Base-by-base conservation (phyloP, 2,888 invertebrate species). In the Agrotis exclamationis region DNA sequence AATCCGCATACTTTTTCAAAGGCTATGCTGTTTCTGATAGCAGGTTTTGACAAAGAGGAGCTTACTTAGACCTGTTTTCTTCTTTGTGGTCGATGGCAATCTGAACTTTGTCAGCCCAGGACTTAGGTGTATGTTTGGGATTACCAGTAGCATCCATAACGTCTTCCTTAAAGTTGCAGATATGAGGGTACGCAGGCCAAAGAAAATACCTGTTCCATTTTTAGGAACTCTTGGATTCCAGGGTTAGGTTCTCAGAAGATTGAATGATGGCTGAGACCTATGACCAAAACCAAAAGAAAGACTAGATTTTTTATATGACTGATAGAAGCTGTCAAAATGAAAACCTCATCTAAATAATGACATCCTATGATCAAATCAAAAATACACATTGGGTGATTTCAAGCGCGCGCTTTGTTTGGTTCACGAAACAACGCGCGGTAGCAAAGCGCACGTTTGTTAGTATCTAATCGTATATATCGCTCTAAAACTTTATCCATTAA, bases 21-120 rank as follows among this genome's bases (percentile, higher is more conserved):
- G 20, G 45, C 45, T 59, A 54, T n/a, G 22, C 53, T 67, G 48
- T 33, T 59, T 59, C 22, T 47, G 20, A 67, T 20, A 53, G 28
- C 24, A 3, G 13, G 16, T 13, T 59, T 33, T 20, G 58, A 48
- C 18, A 33, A 24, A 14, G 1, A 39, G n/a, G 28, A 14, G 44
- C 66, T 64, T 57, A 71, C 63, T 72, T 53, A 53, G 33, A 72
- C 70, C 73, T 56, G 6, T 7, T 33, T 64, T 64, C 64, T 64
- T 64, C 64, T 45, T 28, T 53, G n/a, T 9, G 9, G 39, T 22
- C 24, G 63, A 24, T 22, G 54, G 39, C 14, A 22, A 39, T 24
- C 50, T 18, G 22, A 18, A 20, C 20, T 11, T 11, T 39, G 13
- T 4, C 7, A n/a, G 5, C 4, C 9, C 53, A 63, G 53, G 53